Evolutionary conservation across 2,888 invertebrate genomes (phyloP), one percentile per base, ranked within the genome.

Genomic region (Philonicus albiceps): DNA sequence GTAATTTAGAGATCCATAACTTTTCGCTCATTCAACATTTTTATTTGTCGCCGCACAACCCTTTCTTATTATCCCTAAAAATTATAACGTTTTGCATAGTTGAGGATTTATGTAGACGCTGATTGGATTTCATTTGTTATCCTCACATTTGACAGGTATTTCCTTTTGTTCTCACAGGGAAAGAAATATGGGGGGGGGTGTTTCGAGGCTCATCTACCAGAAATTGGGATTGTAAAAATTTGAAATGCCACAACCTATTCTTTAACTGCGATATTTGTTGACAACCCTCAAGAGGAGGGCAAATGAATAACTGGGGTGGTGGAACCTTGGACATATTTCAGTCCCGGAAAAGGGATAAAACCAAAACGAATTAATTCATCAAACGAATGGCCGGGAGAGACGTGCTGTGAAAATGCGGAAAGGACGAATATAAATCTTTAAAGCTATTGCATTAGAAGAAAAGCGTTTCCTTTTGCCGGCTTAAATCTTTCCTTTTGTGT

Each of bases 1-100:
- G 86, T 87, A 87, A 87, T 87, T 87, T 87, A 87, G 84, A 80
- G 86, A 87, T 86, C 87, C 85, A 87, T 86, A 87, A 87, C 80
- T 87, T 87, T 80, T 85, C 22, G 73, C 64, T 74, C 76, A 31
- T 75, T 74, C 64, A 31, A 81, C 81, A 78, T 31, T 81, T 81
- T 81, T 81, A 81, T 81, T 81, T 81, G 55, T 81, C 34, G 53
- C 81, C 31, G 31, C 31, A 81, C 31, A 49, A 11, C 49, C 49
- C 78, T 49, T n/a, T 49, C 22, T 31, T 49, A 37, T 37, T 49
- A 78, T 11, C 27, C 49, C 49, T 13, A 16, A 22, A 34, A 81
- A 80, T 80, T 55, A 31, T 81, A 81, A 34, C 53, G 31, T 64
- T 81, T 55, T 81, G 81, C 81, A 31, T 22, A 81, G 81, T 81